Conservation (phyloP, 1,140 invertebrate species). For the Condylostylus longicornis region DNA sequence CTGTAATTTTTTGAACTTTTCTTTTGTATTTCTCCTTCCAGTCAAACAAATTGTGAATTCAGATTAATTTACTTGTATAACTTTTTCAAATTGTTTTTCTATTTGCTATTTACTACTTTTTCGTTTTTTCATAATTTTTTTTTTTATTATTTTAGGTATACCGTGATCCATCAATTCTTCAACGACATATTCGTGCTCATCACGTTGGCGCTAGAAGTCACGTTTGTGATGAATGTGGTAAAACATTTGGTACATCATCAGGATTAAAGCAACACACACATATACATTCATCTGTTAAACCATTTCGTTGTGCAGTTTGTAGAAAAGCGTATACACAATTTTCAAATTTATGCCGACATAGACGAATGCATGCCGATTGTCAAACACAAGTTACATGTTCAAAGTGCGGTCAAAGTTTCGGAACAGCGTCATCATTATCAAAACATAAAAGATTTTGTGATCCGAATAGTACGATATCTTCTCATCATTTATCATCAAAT, state of each 20-base stretch:
- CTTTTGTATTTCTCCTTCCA: background rate
- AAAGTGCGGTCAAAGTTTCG: constrained; percentile 84
- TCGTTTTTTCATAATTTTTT: constrained; percentile 6
- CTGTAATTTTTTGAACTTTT: background rate
- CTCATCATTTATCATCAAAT: constrained; percentile 1
- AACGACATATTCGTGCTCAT: constrained; percentile 85
- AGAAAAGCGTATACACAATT: constrained; percentile 97
- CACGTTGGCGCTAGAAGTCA: constrained; percentile 87
- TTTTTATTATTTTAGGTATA: constrained; percentile 53
- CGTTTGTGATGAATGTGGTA: constrained; percentile 94
- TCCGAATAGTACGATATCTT: constrained; percentile 12
- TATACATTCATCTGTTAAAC: constrained; percentile 97
- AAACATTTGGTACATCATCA: constrained; percentile 93
- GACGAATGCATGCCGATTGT: constrained; percentile 92
- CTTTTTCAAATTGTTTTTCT: background rate
- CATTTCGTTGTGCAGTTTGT: constrained; percentile 89
- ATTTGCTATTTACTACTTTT: background rate
- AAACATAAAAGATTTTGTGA: constrained; percentile 78
- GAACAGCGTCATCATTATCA: constrained; percentile 65
- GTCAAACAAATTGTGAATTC: background rate
- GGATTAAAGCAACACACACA: constrained; percentile 98
- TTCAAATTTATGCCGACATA: constrained; percentile 97
- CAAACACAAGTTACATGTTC: constrained; percentile 77
- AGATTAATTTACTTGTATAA: background rate
- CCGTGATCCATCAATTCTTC: constrained; percentile 88